Evolutionary conservation across 2,797 vertebrate genomes (phyloP).

Genomic region (Thripadectes ignobilis): DNA sequence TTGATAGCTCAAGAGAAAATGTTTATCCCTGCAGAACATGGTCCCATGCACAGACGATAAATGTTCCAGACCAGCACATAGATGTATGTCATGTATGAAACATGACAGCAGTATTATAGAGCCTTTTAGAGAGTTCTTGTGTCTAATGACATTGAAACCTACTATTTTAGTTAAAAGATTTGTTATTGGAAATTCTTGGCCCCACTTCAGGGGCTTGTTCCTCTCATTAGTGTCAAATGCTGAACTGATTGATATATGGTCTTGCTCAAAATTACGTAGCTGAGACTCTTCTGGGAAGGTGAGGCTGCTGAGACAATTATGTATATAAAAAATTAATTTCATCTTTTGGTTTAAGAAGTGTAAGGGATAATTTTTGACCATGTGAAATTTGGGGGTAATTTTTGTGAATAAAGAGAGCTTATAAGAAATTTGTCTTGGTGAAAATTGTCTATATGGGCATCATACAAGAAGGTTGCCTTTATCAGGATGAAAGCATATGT

Average conservation of each 20-base stretch:
- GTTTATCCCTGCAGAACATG: neutral
- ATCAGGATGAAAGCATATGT: neutral
- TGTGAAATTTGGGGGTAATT: neutral
- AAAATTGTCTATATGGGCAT: neutral
- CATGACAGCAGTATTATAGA: neutral
- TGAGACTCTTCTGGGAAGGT: neutral
- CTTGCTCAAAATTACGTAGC: neutral
- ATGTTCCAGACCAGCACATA: neutral
- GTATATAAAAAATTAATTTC: neutral
- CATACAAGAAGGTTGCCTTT: neutral
- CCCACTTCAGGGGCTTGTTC: neutral
- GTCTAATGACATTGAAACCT: neutral
- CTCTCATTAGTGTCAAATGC: neutral
- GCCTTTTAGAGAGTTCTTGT: neutral
- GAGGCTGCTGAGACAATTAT: neutral
- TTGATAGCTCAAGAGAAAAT: neutral
- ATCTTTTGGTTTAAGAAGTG: neutral
- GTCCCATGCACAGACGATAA: neutral
- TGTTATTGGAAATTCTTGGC: neutral
- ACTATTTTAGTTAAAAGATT: neutral
- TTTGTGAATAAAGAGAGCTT: neutral
- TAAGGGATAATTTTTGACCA: neutral
- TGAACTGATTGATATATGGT: neutral
- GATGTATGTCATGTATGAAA: neutral
- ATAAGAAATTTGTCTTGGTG: neutral